These are phyloP conservation scores for Enteromius thamalakanensis DNA, from an alignment of 2,797 vertebrate species.

Conservation along the genomic window DNA sequence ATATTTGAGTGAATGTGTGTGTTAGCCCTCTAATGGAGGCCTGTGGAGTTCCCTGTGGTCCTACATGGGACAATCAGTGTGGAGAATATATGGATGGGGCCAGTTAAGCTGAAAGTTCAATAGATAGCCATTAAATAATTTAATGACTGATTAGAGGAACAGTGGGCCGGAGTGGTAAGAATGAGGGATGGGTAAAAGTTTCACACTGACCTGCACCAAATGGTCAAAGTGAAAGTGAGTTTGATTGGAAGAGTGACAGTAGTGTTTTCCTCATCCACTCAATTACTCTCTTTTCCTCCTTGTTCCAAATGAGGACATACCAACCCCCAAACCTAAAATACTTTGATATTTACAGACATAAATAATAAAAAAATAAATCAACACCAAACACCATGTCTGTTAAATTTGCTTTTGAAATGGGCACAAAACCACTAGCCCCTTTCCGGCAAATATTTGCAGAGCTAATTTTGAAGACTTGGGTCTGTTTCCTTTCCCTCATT, in stretches of 20 bases:
- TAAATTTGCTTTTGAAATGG: conserved; percentile 77
- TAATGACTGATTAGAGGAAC: background rate
- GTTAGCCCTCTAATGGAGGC: background rate
- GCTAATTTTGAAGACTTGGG: conserved; percentile 79
- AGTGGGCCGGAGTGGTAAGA: background rate
- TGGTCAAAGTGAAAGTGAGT: background rate
- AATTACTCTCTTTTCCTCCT: conserved; percentile 53
- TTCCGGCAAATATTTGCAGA: conserved; percentile 83
- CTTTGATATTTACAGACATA: conserved; percentile 79
- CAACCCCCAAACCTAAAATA: conserved; percentile 75
- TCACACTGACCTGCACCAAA: conserved; percentile 7
- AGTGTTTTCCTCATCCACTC: conserved; percentile 22
- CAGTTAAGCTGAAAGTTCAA: background rate
- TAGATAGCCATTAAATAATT: background rate
- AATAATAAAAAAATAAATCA: conserved; percentile 80
- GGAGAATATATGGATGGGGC: background rate
- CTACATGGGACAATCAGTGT: background rate
- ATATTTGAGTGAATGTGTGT: background rate
- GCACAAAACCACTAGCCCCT: conserved; percentile 76
- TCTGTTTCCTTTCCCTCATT: conserved; percentile 68
- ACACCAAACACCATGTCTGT: conserved; percentile 77
- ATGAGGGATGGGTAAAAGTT: background rate
- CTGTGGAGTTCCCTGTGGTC: background rate
- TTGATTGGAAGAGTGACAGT: conserved; percentile 31
- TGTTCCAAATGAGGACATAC: conserved; percentile 72